phyloP scores from a whole-genome alignment of 2,797 vertebrate species.

The Denticeps clupeoides region DNA sequence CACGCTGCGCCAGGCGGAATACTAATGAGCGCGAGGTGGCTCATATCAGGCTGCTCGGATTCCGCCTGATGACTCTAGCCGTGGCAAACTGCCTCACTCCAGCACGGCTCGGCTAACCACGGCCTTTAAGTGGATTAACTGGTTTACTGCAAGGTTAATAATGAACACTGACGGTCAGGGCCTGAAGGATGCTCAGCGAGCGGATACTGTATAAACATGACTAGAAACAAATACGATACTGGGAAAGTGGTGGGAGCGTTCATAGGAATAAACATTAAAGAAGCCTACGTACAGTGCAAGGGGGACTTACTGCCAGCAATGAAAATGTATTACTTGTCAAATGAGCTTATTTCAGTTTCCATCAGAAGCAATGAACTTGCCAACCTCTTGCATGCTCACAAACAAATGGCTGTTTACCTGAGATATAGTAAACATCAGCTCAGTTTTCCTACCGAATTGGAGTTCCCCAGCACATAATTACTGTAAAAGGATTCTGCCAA shows the following conservation, averaged over 20 bases:
- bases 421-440: too few species aligned
- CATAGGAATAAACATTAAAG: neutral
- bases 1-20: slow-evolving; percentile 34
- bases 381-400: slow-evolving; percentile 15
- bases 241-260: neutral
- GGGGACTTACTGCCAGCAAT: too few species aligned
- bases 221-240: neutral
- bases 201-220: slow-evolving; percentile 25
- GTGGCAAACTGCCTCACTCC: slow-evolving; percentile 33
- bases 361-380: slow-evolving; percentile 10
- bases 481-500: slow-evolving; percentile 9
- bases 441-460: too few species aligned
- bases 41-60: slow-evolving; percentile 35
- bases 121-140: slow-evolving; percentile 54
- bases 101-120: slow-evolving; percentile 27
- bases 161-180: slow-evolving; percentile 56
- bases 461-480: too few species aligned
- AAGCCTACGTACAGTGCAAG: too few species aligned
- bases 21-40: slow-evolving; percentile 47
- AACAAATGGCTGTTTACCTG: slow-evolving; percentile 7
- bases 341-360: too few species aligned
- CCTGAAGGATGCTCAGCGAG: slow-evolving; percentile 44
- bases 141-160: slow-evolving; percentile 61
- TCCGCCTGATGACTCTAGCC: slow-evolving; percentile 38
- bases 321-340: too few species aligned